Evolutionary conservation across 2,888 invertebrate species (phyloP).

Genomic region (Lasioglossum pauxillum): DNA sequence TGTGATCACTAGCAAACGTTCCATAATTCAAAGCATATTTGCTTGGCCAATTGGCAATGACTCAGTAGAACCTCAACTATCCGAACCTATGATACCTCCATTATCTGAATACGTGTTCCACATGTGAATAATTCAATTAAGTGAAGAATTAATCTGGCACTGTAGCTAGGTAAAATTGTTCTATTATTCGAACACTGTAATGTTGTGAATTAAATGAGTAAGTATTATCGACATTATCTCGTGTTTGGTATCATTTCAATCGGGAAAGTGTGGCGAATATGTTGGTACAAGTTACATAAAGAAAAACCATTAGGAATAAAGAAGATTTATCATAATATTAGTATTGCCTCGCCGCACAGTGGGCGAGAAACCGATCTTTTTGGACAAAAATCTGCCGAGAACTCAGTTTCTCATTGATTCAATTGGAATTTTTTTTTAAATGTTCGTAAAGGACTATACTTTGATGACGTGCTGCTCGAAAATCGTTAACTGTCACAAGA

Average conservation of each 20-base stretch:
- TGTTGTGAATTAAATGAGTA: background rate
- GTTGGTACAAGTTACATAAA: background rate
- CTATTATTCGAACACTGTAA: background rate
- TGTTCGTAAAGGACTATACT: too few species aligned
- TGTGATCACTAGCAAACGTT: too few species aligned
- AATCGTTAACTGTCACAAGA: too few species aligned
- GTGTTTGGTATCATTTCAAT: background rate
- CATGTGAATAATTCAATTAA: background rate
- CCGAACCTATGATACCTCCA: background rate
- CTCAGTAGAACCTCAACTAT: background rate
- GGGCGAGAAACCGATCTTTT: too few species aligned
- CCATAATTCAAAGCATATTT: background rate
- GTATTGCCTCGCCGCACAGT: too few species aligned
- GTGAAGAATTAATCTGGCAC: too few species aligned
- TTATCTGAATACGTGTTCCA: background rate
- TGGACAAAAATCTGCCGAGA: too few species aligned
- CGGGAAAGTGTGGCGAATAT: background rate
- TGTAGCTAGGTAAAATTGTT: background rate
- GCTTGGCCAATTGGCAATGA: background rate
- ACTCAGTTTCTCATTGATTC: too few species aligned
- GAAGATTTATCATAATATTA: background rate
- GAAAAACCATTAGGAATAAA: background rate
- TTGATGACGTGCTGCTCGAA: too few species aligned
- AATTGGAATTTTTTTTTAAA: too few species aligned
- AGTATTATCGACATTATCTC: background rate